Evolutionary conservation across 2,113 vertebrate species (phyloP), one percentile per base, ranked within the genome.

Genomic region (Suncus etruscus): DNA sequence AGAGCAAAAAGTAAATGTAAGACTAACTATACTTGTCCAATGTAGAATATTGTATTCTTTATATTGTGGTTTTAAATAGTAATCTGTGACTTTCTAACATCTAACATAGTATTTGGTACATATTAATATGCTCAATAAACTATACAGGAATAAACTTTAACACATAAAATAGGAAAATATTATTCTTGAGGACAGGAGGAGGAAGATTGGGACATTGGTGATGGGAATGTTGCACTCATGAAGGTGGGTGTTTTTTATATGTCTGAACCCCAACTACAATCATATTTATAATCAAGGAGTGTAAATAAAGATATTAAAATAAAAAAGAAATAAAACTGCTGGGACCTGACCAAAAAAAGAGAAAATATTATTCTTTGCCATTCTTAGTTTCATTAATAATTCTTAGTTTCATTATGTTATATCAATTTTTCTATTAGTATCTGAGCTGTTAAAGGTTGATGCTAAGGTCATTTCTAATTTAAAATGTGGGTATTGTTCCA

Each of bases 361-460:
- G 54, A 58, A 58, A 58, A 58, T 58, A 16, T 58, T 89, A 14
- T 9, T 63, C 14, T 25, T 6, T 89, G 3, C 25, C n/a, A 74
- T 85, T 74, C 74, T 85, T 39, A 66, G 27, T n/a, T n/a, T n/a
- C n/a, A n/a, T n/a, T n/a, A n/a, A n/a, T n/a, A n/a, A n/a, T n/a
- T n/a, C n/a, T n/a, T n/a, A n/a, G n/a, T n/a, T n/a, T n/a, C n/a
- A n/a, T n/a, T n/a, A n/a, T n/a, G n/a, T n/a, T n/a, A n/a, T n/a
- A n/a, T n/a, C n/a, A n/a, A n/a, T n/a, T 48, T 90, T 90, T 92
- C 73, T 80, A 74, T 31, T 51, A 70, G 50, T 24, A 47, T 72
- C 31, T 61, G 47, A 45, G 22, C 31, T 72, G 39, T 66, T 76
- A 18, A 68, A 45, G 8, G 6, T 2, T 84, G 45, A 84, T 61